phyloP scores from a whole-genome alignment of 2,113 vertebrate species.

The Lipophrys pholis region DNA sequence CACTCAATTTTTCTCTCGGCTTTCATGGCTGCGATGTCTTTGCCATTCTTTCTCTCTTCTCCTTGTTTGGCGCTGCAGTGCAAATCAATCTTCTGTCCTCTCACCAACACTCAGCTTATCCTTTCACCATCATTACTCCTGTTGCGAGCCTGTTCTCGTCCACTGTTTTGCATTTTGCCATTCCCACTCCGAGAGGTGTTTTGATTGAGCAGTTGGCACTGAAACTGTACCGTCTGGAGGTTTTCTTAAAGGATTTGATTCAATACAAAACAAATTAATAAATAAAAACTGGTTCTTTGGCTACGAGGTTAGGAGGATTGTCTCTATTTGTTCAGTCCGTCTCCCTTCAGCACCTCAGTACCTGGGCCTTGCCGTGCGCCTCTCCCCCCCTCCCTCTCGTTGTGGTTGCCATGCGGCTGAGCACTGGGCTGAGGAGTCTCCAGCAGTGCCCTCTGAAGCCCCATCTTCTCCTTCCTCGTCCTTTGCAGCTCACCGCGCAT shows the following conservation, averaged over 20 bases:
- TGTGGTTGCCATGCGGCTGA: constrained; percentile 67
- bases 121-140: not conserved
- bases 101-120: constrained; percentile 1
- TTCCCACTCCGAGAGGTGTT: not conserved
- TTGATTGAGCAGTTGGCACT: not conserved
- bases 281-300: too few relatives aligned
- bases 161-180: not conserved
- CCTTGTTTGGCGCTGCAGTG: not conserved
- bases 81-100: constrained; percentile 16
- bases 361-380: constrained; percentile 74
- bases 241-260: not conserved
- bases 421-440: constrained; percentile 76
- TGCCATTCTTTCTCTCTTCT: not conserved
- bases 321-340: too few relatives aligned
- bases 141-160: not conserved
- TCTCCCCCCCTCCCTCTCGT: constrained; percentile 78
- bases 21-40: constrained; percentile 1
- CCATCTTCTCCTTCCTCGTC: constrained; percentile 83
- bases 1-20: not conserved
- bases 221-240: not conserved
- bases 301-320: too few relatives aligned
- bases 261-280: too few relatives aligned
- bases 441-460: constrained; percentile 81
- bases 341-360: constrained; percentile 14
- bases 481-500: constrained; percentile 86